Percentiles rank a stretch among this genome's conserved stretches.
phyloP scores from a whole-genome alignment of 2,797 vertebrate genomes.

The Allochrocebus solatus region DNA sequence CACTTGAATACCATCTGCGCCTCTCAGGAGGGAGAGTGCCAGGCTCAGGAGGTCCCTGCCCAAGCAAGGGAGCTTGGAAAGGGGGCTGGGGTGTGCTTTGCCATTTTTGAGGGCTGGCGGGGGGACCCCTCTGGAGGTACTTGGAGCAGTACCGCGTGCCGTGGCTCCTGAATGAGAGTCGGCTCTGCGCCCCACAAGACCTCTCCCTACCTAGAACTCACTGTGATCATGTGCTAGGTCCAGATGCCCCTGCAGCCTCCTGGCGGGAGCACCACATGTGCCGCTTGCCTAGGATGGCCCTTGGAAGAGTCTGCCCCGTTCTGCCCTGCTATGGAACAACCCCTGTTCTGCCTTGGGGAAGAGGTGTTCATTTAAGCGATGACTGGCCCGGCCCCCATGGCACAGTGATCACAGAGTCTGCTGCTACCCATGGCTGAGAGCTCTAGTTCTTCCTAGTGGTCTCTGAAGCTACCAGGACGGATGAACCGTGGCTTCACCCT shows the following conservation, averaged over 20 bases:
- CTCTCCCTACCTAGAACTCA: not conserved
- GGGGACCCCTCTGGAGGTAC: not conserved
- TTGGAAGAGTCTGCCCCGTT: no score
- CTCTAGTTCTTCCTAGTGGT: not conserved
- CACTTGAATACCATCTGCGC: no score
- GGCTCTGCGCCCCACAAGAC: not conserved
- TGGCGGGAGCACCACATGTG: not conserved
- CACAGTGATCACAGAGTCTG: not conserved
- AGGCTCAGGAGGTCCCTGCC: not conserved
- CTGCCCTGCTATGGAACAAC: not conserved
- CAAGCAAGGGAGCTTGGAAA: not conserved
- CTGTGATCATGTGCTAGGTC: not conserved
- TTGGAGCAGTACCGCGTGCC: not conserved
- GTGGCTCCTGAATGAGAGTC: not conserved
- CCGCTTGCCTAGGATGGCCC: rapidly evolving
- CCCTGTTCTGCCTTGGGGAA: not conserved
- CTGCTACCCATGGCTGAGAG: not conserved
- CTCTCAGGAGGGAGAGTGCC: not conserved
- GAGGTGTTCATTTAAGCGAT: not conserved
- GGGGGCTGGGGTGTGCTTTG: no score
- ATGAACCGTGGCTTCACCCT: not conserved
- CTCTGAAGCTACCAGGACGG: not conserved
- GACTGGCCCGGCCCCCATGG: not conserved
- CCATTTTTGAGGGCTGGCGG: not conserved
- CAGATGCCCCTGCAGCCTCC: not conserved